These are phyloP conservation scores for Phalanger gymnotis DNA, from an alignment of 2,797 vertebrate genomes.

Conservation along the genomic window DNA sequence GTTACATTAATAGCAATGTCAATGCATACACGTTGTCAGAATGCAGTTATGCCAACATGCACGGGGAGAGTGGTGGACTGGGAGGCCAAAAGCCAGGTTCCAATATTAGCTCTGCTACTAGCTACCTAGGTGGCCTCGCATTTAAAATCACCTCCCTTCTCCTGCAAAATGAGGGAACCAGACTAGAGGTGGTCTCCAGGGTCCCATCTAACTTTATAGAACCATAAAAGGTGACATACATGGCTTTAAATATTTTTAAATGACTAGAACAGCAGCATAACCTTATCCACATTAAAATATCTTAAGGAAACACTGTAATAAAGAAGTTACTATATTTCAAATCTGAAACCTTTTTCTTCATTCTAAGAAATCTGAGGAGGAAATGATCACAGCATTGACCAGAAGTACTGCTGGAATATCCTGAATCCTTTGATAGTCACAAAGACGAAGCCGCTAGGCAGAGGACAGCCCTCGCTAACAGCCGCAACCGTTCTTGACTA, in stretches of 20 bases:
- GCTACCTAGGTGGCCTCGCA: not conserved
- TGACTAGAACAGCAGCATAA: not conserved
- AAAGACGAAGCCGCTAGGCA: not conserved
- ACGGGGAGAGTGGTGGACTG: not conserved
- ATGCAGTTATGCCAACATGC: not conserved
- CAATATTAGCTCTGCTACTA: not conserved
- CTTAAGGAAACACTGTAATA: not conserved
- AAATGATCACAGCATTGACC: too few relatives aligned
- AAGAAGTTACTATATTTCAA: not conserved
- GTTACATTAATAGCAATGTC: not conserved
- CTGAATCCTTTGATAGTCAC: not conserved
- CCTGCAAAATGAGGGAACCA: not conserved
- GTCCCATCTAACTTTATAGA: not conserved
- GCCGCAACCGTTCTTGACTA: not conserved
- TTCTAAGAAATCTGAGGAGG: not conserved
- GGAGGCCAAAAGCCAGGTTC: not conserved
- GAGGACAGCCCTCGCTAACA: not conserved
- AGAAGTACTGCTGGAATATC: not conserved
- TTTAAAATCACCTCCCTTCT: not conserved
- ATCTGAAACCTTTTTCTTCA: not conserved
- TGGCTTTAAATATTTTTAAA: not conserved
- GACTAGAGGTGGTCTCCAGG: not conserved
- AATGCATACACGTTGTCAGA: slow-evolving; percentile 22
- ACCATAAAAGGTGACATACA: not conserved
- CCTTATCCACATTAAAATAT: not conserved